phyloP scores from a whole-genome alignment of 2,888 invertebrate genomes.

The Polietes domitor region DNA sequence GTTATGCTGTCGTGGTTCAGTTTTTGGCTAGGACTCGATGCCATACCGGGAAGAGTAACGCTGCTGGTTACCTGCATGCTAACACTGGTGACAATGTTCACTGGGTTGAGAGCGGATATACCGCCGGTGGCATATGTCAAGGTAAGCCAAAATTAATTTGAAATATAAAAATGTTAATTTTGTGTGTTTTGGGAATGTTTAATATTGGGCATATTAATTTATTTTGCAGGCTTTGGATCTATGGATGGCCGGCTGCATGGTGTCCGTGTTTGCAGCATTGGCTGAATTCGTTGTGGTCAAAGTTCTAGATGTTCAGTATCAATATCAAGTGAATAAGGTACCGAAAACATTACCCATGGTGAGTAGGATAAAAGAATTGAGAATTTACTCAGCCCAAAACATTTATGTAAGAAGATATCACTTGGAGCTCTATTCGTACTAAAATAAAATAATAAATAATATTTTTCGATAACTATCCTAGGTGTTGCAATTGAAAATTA shows the following conservation, averaged over 20 bases:
- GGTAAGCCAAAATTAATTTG: constrained; percentile 81
- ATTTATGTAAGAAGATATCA: too few relatives aligned
- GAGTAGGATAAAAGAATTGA: too few relatives aligned
- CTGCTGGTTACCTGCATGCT: constrained; percentile 91
- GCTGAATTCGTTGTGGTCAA: constrained; percentile 92
- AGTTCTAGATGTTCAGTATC: constrained; percentile 89
- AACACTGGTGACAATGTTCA: constrained; percentile 93
- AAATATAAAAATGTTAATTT: too few relatives aligned
- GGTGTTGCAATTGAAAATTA: too few relatives aligned
- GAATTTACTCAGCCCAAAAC: too few relatives aligned
- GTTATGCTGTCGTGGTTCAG: constrained; percentile 94
- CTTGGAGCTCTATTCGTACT: too few relatives aligned
- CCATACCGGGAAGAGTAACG: constrained; percentile 91
- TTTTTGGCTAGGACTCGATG: constrained; percentile 92
- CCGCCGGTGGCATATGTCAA: constrained; percentile 94
- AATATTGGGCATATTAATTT: constrained; percentile 8
- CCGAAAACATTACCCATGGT: constrained; percentile 81
- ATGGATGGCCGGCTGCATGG: constrained; percentile 95
- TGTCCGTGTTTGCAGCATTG: constrained; percentile 91
- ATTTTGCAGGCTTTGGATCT: constrained; percentile 87
- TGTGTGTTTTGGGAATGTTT: not conserved
- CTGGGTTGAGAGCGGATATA: constrained; percentile 89
- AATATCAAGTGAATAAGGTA: constrained; percentile 83
- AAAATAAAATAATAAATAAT: too few relatives aligned
- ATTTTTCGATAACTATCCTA: too few relatives aligned